These are phyloP conservation scores for Cheilosia soror DNA, from an alignment of 2,888 invertebrate genomes.

Conservation along the genomic window DNA sequence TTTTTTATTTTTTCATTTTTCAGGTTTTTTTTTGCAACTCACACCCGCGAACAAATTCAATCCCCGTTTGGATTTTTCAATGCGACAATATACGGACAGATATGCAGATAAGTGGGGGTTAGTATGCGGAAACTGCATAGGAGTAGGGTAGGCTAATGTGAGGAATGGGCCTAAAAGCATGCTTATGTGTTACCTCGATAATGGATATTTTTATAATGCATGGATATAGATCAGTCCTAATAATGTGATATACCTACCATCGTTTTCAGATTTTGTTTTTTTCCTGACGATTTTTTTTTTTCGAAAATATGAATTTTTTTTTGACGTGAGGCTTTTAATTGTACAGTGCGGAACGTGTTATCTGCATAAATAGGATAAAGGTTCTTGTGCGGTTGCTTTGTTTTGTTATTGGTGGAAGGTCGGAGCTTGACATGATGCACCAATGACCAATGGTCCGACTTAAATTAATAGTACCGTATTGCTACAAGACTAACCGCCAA, in stretches of 20 bases:
- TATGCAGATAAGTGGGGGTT: conserved; percentile 16
- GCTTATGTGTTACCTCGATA: conserved; percentile 50
- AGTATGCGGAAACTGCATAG: background rate
- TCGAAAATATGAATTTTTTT: conserved; percentile 9
- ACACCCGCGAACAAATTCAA: conserved; percentile 12
- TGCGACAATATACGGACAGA: conserved; percentile 25
- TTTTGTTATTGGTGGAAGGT: too few species aligned
- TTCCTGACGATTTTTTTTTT: too few species aligned
- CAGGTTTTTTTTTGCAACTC: background rate
- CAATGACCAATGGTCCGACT: too few species aligned
- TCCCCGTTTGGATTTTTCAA: conserved; percentile 38
- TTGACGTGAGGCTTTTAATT: background rate
- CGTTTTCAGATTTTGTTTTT: background rate
- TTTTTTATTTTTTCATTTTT: conserved; percentile 28
- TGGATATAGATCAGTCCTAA: conserved; percentile 32
- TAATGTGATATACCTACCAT: conserved; percentile 7
- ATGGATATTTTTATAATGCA: conserved; percentile 68
- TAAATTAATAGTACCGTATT: too few species aligned
- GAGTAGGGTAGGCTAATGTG: background rate
- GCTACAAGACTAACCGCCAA: too few species aligned
- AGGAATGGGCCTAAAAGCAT: conserved; percentile 12
- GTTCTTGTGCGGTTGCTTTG: too few species aligned
- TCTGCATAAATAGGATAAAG: too few species aligned
- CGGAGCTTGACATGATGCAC: too few species aligned
- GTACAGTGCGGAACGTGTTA: too few species aligned